A percentile compares a stretch with the other conserved stretches of the same genome.
Conservation (phyloP, 2,888 invertebrate genomes). For the Cantharis flavilabris region DNA sequence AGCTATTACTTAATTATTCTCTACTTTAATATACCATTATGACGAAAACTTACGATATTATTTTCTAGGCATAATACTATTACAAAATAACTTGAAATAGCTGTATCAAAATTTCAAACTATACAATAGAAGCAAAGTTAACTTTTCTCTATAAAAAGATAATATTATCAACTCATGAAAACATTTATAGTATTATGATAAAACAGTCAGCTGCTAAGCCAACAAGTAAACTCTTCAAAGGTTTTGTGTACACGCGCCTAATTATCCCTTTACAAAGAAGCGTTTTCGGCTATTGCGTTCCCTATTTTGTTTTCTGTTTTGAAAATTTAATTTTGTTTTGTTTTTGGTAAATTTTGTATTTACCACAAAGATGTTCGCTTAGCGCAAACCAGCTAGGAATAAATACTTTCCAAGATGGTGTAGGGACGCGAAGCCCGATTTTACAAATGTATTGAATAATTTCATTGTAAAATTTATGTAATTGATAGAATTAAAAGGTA, state of each 20-base stretch:
- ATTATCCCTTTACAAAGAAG: neutral
- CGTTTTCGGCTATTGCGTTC: neutral
- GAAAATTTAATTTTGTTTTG: too few species aligned
- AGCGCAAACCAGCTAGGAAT: too few species aligned
- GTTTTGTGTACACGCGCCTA: neutral
- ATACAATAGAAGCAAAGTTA: neutral
- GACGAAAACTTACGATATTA: neutral
- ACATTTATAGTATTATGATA: too few species aligned
- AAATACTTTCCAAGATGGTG: too few species aligned
- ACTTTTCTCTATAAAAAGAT: neutral
- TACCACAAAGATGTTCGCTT: too few species aligned
- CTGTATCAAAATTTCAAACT: neutral
- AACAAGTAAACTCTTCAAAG: neutral
- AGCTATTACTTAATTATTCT: neutral
- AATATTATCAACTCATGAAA: neutral
- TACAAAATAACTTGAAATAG: neutral
- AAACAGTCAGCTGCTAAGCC: neutral
- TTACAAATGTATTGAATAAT: too few species aligned
- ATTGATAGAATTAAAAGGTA: too few species aligned
- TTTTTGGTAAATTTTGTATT: too few species aligned
- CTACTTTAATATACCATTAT: neutral
- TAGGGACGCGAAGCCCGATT: too few species aligned
- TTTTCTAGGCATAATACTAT: neutral
- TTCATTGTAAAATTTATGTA: too few species aligned
- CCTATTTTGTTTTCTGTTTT: too few species aligned